Evolutionary conservation across 2,113 vertebrate species (phyloP), one percentile per base, ranked within the genome.

Genomic region (Phylloscopus trochiloides): DNA sequence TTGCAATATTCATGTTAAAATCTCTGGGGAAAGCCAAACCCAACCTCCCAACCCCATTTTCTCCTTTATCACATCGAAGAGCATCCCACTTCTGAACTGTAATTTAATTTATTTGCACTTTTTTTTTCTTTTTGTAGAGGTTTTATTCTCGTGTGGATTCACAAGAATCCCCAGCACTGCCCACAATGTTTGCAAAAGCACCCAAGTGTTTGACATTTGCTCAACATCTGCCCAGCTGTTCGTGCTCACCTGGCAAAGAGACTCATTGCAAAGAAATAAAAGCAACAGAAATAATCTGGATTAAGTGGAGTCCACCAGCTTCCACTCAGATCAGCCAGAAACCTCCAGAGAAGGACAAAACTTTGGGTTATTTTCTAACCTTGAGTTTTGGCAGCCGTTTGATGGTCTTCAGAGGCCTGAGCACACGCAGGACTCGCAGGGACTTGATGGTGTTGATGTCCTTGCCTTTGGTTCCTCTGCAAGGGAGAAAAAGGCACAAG

Each of bases 371-470:
- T 67, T 72, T 43, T 93, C 97, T 88, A 86, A 99, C 99, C 99
- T 99, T 99, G 51, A 99, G 97, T 72, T 99, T 99, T 32, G 99
- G 99, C 76, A 99, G 98, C 7, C 99, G 96, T 71, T 99, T 99
- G 95, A 99, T 99, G 91, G 99, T 99, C 98, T 99, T 99, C 92
- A 99, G 98, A 0, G 99, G 99, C 54, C 99, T 94, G 34, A 99
- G 97, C 51, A 99, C 99, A 1, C 99, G 97, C 38, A 99, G 98
- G 22, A 99, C 99, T 51, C 99, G 97, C 94, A 99, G 97, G 4
- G 99, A 99, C 97, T 99, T 99, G 97, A 99, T 99, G 16, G 99
- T 99, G 98, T 98, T 99, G 97, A 99, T 99, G 96, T 99, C 99
- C 97, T 99, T 99, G 72, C 99, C 99, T 98, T 99, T 99, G 97